phyloP scores from a whole-genome alignment of 2,888 invertebrate genomes.

The Synanthedon tipuliformis region DNA sequence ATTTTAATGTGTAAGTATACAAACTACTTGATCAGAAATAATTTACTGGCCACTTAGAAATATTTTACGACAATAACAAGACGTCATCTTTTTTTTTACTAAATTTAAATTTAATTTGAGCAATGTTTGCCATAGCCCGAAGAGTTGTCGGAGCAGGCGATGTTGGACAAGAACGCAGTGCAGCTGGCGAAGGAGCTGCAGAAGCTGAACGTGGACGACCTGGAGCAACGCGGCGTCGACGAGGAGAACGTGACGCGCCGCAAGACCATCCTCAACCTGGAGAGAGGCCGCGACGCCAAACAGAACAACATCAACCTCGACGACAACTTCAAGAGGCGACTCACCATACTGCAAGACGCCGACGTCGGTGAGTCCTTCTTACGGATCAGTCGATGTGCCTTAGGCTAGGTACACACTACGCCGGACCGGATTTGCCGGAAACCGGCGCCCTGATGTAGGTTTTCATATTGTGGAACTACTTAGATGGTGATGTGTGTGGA shows the following conservation, averaged over 20 bases:
- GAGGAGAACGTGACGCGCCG: slow-evolving; percentile 82
- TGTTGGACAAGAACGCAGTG: slow-evolving; percentile 89
- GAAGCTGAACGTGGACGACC: slow-evolving; percentile 83
- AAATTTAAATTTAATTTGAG: not conserved
- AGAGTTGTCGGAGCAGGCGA: slow-evolving; percentile 84
- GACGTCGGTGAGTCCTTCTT: slow-evolving; percentile 47
- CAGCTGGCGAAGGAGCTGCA: slow-evolving; percentile 91
- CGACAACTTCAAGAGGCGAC: slow-evolving; percentile 92
- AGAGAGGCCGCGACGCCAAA: slow-evolving; percentile 83
- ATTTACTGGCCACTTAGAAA: too few relatives aligned
- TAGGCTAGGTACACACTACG: too few relatives aligned
- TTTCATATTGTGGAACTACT: too few relatives aligned
- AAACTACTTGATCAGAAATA: too few relatives aligned
- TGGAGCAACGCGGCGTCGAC: slow-evolving; percentile 77
- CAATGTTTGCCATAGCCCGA: slow-evolving; percentile 68
- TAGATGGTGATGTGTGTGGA: too few relatives aligned
- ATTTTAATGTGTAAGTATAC: too few relatives aligned
- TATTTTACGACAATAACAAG: too few relatives aligned
- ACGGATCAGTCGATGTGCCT: too few relatives aligned
- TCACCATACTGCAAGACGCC: slow-evolving; percentile 82
- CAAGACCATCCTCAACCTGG: slow-evolving; percentile 89
- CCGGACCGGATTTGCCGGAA: too few relatives aligned
- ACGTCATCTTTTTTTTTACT: too few relatives aligned
- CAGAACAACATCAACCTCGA: slow-evolving; percentile 90
- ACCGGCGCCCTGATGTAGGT: too few relatives aligned